Evolutionary conservation across 2,113 vertebrate species (phyloP).

Genomic region (Cygnus atratus): DNA sequence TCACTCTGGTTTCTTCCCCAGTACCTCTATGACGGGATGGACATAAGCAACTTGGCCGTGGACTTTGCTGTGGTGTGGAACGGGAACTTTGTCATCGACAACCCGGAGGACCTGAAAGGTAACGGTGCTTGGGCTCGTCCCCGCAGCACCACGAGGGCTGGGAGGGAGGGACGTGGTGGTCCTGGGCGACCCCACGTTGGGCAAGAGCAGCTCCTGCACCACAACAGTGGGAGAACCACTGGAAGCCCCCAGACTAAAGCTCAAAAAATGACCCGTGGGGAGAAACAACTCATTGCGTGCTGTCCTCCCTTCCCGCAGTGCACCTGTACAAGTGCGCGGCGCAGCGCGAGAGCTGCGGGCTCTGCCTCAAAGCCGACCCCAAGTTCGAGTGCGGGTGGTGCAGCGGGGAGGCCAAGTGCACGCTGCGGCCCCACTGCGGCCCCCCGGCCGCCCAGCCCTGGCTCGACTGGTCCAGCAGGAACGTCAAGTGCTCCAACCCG

Average conservation of each 20-base stretch:
- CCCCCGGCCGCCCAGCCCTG: slow-evolving; percentile 82
- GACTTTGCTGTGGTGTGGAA: slow-evolving; percentile 99
- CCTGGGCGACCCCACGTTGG: not conserved
- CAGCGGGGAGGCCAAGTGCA: slow-evolving; percentile 86
- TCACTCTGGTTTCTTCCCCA: slow-evolving; percentile 43
- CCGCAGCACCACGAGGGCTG: not conserved
- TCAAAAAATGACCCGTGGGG: not conserved
- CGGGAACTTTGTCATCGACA: slow-evolving; percentile 97
- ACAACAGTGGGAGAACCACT: not conserved
- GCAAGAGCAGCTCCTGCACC: not conserved
- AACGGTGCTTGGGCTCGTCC: not conserved
- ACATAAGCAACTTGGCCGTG: slow-evolving; percentile 92
- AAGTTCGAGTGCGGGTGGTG: slow-evolving; percentile 98
- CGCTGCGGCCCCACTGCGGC: slow-evolving; percentile 86
- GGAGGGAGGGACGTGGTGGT: rapidly evolving
- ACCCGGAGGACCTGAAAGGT: slow-evolving; percentile 95
- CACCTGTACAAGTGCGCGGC: slow-evolving; percentile 97
- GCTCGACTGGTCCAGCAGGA: slow-evolving; percentile 90
- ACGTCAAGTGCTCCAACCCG: slow-evolving; percentile 97
- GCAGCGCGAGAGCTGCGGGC: slow-evolving; percentile 95
- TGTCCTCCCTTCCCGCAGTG: slow-evolving; percentile 73
- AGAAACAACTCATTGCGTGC: not conserved
- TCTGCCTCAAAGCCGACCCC: slow-evolving; percentile 93
- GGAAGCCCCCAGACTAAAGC: not conserved
- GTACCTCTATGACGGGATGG: slow-evolving; percentile 97